Conservation (phyloP, 2,113 vertebrate genomes). For the Corynorhinus townsendii region DNA sequence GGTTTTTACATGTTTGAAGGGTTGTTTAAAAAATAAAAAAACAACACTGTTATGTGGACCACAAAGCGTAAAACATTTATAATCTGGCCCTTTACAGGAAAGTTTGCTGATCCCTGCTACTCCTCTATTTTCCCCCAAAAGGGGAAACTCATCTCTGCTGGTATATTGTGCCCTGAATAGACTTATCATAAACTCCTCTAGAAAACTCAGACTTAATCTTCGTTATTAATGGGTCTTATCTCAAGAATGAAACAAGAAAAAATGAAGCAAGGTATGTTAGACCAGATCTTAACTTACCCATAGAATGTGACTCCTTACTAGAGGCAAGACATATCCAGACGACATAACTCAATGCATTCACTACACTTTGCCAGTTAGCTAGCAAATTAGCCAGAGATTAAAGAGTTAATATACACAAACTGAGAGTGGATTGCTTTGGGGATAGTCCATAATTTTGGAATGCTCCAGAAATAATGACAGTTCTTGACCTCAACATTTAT, state of each 20-base stretch:
- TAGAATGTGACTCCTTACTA: not conserved
- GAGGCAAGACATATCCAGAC: not conserved
- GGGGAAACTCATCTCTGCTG: not conserved
- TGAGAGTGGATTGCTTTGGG: not conserved
- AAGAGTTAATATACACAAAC: not conserved
- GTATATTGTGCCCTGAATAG: not conserved
- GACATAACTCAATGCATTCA: not conserved
- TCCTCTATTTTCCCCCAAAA: not conserved
- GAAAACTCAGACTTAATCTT: not conserved
- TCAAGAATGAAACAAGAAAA: slow-evolving; percentile 19
- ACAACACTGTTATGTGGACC: not conserved
- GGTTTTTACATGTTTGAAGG: not conserved
- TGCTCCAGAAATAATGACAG: not conserved
- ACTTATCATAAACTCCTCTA: not conserved
- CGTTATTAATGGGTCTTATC: not conserved
- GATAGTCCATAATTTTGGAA: not conserved
- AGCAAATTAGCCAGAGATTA: not conserved
- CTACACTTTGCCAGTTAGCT: not conserved
- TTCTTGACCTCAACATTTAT: not conserved
- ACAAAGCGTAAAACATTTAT: not conserved
- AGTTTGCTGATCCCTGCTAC: not conserved
- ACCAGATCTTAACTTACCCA: not conserved
- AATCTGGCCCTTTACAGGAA: not conserved
- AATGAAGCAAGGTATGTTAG: not conserved
- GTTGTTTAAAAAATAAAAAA: not conserved